Evolutionary conservation across 2,888 invertebrate species (phyloP).

Genomic region (Caenorhabditis sp.): DNA sequence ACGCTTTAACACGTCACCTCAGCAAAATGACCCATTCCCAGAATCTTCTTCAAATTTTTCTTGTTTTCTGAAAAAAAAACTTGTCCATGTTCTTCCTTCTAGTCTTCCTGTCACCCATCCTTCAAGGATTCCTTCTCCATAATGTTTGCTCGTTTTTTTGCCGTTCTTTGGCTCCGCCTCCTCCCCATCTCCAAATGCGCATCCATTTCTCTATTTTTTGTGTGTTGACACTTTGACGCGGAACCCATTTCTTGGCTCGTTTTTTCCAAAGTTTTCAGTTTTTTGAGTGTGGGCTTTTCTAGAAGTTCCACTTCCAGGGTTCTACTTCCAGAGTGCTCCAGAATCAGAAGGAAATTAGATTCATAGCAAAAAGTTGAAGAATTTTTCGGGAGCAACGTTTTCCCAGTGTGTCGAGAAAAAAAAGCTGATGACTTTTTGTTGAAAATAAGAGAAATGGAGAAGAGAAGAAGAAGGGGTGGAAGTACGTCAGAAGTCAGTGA

Average conservation of each 20-base stretch:
- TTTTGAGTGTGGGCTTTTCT: background rate
- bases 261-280: slow-evolving; percentile 8
- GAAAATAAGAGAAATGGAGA: background rate
- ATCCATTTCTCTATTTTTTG: slow-evolving; percentile 11
- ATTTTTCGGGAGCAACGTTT: too few relatives aligned
- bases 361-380: background rate
- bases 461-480: background rate
- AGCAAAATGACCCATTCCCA: background rate
- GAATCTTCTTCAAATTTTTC: background rate
- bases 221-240: slow-evolving; percentile 53
- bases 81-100: background rate
- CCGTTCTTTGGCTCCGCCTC: background rate
- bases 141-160: background rate
- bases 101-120: slow-evolving; percentile 13
- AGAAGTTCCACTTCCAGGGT: background rate
- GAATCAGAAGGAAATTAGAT: background rate
- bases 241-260: slow-evolving; percentile 31
- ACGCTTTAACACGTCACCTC: too few relatives aligned
- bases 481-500: slow-evolving; percentile 3
- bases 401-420: background rate
- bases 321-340: background rate
- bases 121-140: background rate
- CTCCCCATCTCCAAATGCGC: slow-evolving; percentile 26
- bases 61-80: background rate
- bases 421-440: background rate